Evolutionary conservation across 2,888 invertebrate species (phyloP).

Genomic region (Thyatira batis): DNA sequence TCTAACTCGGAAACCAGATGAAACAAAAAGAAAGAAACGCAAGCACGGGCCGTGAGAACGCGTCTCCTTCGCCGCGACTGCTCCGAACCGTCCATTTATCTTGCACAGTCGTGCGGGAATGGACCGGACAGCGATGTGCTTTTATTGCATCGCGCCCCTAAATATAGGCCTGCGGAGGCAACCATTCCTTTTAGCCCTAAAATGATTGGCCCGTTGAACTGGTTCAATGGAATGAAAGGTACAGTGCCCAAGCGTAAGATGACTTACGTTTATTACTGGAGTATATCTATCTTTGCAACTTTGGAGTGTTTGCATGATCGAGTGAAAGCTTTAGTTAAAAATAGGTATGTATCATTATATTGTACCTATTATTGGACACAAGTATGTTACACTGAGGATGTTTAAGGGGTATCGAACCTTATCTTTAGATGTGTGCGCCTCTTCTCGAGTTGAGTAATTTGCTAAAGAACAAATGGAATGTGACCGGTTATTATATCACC

Average conservation of each 20-base stretch:
- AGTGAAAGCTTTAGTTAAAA: not conserved
- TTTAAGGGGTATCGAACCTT: not conserved
- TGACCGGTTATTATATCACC: slow-evolving; percentile 36
- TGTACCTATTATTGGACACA: too few relatives aligned
- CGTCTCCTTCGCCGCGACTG: slow-evolving; percentile 65
- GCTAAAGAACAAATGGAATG: slow-evolving; percentile 46
- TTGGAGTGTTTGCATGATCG: slow-evolving; percentile 1
- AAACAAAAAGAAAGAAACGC: slow-evolving; percentile 74
- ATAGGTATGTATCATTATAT: too few relatives aligned
- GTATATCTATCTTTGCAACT: slow-evolving; percentile 11
- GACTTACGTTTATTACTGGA: slow-evolving; percentile 13
- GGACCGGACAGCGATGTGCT: slow-evolving; percentile 74
- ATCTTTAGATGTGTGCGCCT: not conserved
- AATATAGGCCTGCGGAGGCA: slow-evolving; percentile 74
- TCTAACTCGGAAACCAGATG: slow-evolving; percentile 77
- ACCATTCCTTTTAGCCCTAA: slow-evolving; percentile 67
- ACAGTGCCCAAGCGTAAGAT: slow-evolving; percentile 12
- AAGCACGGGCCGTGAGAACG: slow-evolving; percentile 81
- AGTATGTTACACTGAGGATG: too few relatives aligned
- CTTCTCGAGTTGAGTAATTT: slow-evolving; percentile 29
- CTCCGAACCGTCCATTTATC: slow-evolving; percentile 75
- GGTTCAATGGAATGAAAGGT: slow-evolving; percentile 43
- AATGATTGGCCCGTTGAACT: slow-evolving; percentile 58
- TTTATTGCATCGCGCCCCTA: slow-evolving; percentile 79
- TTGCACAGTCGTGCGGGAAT: slow-evolving; percentile 80